Conservation (phyloP, 2,113 vertebrate genomes). For the Poecile atricapillus region DNA sequence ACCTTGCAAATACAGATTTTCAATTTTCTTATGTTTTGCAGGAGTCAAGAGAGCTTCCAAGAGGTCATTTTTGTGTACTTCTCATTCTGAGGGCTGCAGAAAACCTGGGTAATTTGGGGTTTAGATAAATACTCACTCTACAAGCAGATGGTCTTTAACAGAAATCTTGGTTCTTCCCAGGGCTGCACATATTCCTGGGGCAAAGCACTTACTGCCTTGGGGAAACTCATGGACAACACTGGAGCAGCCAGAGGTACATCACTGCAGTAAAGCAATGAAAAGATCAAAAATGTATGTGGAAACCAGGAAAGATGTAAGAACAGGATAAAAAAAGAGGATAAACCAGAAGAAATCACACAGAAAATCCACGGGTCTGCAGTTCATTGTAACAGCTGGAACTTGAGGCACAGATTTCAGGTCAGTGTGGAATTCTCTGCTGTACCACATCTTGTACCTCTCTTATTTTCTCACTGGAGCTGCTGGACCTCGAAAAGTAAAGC, state of each 20-base stretch:
- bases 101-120: not conserved
- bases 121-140: not conserved
- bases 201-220: not conserved
- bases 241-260: not conserved
- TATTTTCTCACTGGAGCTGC: not conserved
- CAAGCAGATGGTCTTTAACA: not conserved
- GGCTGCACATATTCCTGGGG: not conserved
- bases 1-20: not conserved
- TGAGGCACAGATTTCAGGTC: not conserved
- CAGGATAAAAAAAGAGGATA: not conserved
- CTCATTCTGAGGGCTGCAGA: not conserved
- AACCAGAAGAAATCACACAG: not conserved
- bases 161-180: not conserved
- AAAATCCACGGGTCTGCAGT: not conserved
- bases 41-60: not conserved
- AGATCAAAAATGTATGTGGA: not conserved
- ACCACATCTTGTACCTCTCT: not conserved
- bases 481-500: not conserved
- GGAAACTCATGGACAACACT: not conserved
- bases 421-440: not conserved
- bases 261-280: not conserved
- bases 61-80: not conserved
- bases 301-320: not conserved
- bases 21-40: not conserved
- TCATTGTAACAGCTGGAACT: not conserved